A percentile compares a stretch with the other conserved stretches of the same genome.
These are phyloP conservation scores for Melopsittacus undulatus DNA, from an alignment of 2,797 vertebrate species.

Conservation along the genomic window DNA sequence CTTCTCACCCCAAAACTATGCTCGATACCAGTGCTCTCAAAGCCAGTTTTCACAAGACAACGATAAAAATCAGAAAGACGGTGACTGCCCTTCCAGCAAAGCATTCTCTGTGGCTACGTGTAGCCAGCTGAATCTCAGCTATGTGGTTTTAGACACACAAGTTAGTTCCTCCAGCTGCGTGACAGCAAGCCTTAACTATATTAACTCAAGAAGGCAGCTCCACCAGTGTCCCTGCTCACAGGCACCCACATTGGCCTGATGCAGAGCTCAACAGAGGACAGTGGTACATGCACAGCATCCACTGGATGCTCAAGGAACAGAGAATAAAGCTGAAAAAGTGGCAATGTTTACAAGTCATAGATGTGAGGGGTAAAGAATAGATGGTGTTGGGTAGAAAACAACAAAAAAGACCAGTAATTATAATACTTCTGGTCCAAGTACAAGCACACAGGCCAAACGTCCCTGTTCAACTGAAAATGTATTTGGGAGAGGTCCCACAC, in stretches of 20 bases:
- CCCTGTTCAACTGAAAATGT: neutral
- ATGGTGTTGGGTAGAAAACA: neutral
- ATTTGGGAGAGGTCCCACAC: conserved; percentile 43
- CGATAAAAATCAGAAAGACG: neutral
- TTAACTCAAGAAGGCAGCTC: neutral
- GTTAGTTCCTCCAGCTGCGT: neutral
- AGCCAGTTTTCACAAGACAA: conserved; percentile 19
- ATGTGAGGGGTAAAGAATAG: neutral
- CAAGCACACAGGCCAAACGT: neutral
- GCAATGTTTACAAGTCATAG: neutral
- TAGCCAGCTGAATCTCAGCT: conserved; percentile 41
- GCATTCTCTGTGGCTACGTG: conserved; percentile 22
- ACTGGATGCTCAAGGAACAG: neutral
- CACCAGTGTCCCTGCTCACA: neutral
- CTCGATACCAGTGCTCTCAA: neutral
- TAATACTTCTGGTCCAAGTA: neutral
- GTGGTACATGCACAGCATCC: neutral
- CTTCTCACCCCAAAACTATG: conserved; percentile 10
- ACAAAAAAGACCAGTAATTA: neutral
- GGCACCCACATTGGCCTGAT: neutral
- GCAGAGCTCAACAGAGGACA: neutral
- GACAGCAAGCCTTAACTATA: neutral
- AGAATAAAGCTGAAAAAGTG: neutral
- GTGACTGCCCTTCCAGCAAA: conserved; percentile 25
- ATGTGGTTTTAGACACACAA: conserved; percentile 27